Percentiles rank a stretch among this genome's conserved stretches.
These are phyloP conservation scores for Mionectes macconnelli DNA, from an alignment of 2,113 vertebrate genomes.

Conservation along the genomic window DNA sequence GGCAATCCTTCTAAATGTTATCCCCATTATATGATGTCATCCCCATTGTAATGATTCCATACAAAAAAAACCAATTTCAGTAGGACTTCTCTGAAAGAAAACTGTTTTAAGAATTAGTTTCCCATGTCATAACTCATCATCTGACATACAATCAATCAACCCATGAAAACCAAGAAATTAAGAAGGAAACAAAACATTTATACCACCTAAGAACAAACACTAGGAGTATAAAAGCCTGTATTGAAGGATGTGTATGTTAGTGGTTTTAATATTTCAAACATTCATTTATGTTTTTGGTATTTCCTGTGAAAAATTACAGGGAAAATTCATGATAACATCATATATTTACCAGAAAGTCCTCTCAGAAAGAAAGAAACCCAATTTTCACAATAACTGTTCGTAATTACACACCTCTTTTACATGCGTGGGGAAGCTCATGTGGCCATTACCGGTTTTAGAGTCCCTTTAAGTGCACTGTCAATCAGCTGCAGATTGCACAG, in stretches of 20 bases:
- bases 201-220: neutral
- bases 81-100: neutral
- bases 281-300: neutral
- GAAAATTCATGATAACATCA: neutral
- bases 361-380: neutral
- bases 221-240: neutral
- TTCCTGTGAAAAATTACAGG: neutral
- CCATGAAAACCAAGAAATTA: neutral
- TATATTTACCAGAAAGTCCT: neutral
- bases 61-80: neutral
- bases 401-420: neutral
- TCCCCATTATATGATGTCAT: neutral
- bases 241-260: fast-evolving
- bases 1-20: neutral
- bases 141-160: neutral
- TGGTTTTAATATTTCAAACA: neutral
- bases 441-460: neutral
- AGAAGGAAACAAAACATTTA: neutral
- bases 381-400: neutral
- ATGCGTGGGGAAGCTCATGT: no score
- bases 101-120: neutral
- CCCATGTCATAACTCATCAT: neutral
- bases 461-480: neutral
- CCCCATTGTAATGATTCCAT: neutral
- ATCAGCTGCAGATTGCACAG: neutral